Percentiles rank a stretch among this genome's conserved stretches.
These are phyloP conservation scores for Cassiopea xamachana DNA, from an alignment of 30 jellyfish, hydroid and myxozoan species.

Conservation along the genomic window DNA sequence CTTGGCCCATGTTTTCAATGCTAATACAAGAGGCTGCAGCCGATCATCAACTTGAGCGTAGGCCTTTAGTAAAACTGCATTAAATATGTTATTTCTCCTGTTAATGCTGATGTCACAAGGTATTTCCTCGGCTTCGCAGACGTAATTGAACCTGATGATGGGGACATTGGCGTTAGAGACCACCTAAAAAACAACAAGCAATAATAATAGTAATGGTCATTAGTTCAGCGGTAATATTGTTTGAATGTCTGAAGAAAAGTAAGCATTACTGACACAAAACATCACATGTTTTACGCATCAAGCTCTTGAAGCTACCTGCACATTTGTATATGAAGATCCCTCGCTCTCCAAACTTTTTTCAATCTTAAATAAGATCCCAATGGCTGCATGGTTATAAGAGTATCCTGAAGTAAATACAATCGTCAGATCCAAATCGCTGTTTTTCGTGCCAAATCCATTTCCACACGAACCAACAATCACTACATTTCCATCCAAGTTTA, in stretches of 20 bases:
- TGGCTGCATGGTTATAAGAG: not conserved
- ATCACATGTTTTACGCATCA: too few species aligned
- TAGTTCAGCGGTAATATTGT: not conserved
- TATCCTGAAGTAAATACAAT: not conserved
- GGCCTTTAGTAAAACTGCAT: slow-evolving; percentile 58
- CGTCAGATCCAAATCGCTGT: slow-evolving; percentile 58
- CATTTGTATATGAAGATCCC: not conserved
- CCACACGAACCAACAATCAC: slow-evolving; percentile 48
- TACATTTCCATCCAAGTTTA: slow-evolving; percentile 10
- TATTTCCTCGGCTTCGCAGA: not conserved
- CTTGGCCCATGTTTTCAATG: slow-evolving; percentile 56
- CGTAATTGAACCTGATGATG: slow-evolving; percentile 18
- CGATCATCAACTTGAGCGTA: slow-evolving; percentile 43
- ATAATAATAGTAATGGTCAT: not conserved
- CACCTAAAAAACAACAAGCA: not conserved
- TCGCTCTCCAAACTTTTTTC: not conserved
- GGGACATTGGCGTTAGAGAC: slow-evolving; percentile 45
- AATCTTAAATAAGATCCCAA: not conserved
- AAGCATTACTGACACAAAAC: too few species aligned
- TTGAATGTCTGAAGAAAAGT: too few species aligned
- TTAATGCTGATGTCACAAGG: slow-evolving; percentile 51
- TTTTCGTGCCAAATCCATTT: slow-evolving; percentile 37
- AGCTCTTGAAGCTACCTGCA: not conserved
- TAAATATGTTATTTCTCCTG: slow-evolving; percentile 4
- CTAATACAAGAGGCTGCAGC: slow-evolving; percentile 39